phyloP scores from a whole-genome alignment of 2,113 vertebrate genomes.

The Hemicordylus capensis region DNA sequence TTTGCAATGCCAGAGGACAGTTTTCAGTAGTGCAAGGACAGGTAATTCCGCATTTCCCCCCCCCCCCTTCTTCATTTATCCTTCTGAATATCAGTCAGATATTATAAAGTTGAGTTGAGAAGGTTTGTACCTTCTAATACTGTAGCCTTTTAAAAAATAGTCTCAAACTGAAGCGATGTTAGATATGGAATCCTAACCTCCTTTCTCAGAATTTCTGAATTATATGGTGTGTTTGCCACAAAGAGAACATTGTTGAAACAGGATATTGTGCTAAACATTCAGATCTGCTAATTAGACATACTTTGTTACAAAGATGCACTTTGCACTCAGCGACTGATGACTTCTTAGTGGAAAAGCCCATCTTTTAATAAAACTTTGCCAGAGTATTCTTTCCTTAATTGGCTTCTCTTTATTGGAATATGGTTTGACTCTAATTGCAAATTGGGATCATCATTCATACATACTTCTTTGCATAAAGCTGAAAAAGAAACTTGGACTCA shows the following conservation, averaged over 20 bases:
- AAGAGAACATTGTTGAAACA: not conserved
- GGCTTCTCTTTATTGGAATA: not conserved
- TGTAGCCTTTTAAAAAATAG: not conserved
- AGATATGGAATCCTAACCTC: not conserved
- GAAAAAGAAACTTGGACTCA: not conserved
- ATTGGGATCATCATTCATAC: not conserved
- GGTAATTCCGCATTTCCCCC: not conserved
- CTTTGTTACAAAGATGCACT: not conserved
- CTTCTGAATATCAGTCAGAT: not conserved
- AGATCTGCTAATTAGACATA: not conserved
- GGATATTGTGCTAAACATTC: not conserved
- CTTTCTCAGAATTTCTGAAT: not conserved
- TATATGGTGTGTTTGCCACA: not conserved
- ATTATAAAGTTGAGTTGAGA: not conserved
- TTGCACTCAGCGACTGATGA: not conserved
- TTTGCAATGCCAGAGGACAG: not conserved
- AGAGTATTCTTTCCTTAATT: not conserved
- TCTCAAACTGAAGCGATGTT: not conserved
- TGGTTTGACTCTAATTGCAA: not conserved
- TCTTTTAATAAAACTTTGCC: not conserved
- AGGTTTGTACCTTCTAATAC: not conserved
- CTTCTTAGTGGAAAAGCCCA: not conserved
- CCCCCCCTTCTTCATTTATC: not conserved
- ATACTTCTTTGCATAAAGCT: not conserved
- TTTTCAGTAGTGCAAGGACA: conserved; percentile 22